Base-by-base conservation (phyloP, 2,888 invertebrate species). In the Vesta saturnalis region DNA sequence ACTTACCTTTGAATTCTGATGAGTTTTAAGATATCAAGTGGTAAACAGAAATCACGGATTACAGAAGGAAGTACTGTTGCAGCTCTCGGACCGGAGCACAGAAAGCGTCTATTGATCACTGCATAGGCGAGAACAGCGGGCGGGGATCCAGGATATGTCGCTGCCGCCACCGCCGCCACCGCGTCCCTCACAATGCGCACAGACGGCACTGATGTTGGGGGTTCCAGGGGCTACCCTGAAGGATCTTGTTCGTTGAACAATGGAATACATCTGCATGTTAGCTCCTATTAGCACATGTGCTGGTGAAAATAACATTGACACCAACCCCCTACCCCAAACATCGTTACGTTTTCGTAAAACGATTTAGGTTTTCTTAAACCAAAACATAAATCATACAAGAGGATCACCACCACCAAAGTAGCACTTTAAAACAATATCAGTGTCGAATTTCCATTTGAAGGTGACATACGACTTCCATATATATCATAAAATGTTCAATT, bases 61-160 rank as follows among this genome's bases (percentile, higher is more conserved):
- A 60, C 58, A 61, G 66, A 59, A 61, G 59, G 55, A 54, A 63
- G 63, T 59, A 55, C 62, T 68, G 68, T 59, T 66, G 69, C 69
- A 70, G 63, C 69, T 73, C 74, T 73, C 73, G 73, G 73, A 75
- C 71, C 73, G 72, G 74, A 77, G 73, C 76, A 77, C 77, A 73
- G 76, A 76, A 76, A 73, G 75, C 77, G 76, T 77, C 77, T 77
- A 77, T 77, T 77, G 77, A 77, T 77, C 77, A 77, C 77, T 74
- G 77, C 72, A 76, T 71, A 76, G 74, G 77, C 76, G 77, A 77
- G 77, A 77, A 77, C 76, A 77, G 77, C 77, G 76, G 77, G 77
- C 77, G 77, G 77, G 77, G 77, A 77, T 75, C 75, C 76, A 76
- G 76, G 76, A 75, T 75, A 71, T 77, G 71, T 74, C 73, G 74